Conservation (phyloP, 2,113 vertebrate genomes). For the Thamnaconus septentrionalis region DNA sequence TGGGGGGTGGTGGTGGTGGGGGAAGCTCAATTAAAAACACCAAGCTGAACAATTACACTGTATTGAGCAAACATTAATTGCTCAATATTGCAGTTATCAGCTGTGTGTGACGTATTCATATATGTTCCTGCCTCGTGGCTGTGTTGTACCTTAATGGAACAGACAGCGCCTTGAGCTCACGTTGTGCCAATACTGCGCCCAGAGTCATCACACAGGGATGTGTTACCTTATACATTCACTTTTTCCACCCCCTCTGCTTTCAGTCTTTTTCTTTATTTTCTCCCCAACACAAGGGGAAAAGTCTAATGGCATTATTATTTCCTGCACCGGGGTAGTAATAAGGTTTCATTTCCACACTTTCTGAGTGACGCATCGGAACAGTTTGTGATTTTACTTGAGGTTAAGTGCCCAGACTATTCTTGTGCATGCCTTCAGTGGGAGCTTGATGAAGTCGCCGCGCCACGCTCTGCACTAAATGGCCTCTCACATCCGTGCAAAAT, state of each 20-base stretch:
- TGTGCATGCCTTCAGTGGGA: neutral
- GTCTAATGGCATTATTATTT: neutral
- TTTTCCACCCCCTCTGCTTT: neutral
- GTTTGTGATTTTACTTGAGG: neutral
- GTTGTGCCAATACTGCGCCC: neutral
- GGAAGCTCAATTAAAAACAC: conserved; percentile 56
- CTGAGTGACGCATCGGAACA: neutral
- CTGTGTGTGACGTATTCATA: conserved; percentile 31
- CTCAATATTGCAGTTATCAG: conserved; percentile 48
- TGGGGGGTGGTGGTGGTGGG: neutral
- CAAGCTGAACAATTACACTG: conserved; percentile 45
- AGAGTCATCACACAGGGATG: neutral
- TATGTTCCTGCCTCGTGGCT: conserved; percentile 26
- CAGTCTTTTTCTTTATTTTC: no score
- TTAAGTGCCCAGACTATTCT: neutral
- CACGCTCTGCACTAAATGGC: neutral
- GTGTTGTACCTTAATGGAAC: conserved; percentile 30
- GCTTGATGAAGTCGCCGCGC: neutral
- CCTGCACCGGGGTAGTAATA: conserved; percentile 4
- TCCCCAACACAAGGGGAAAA: neutral
- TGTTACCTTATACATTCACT: neutral
- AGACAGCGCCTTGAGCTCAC: neutral
- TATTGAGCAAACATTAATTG: conserved; percentile 60
- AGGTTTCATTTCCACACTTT: conserved; percentile 6
- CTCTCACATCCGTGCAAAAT: no score